phyloP scores from a whole-genome alignment of 23 tunicate species.

The Halocynthia roretzi region DNA sequence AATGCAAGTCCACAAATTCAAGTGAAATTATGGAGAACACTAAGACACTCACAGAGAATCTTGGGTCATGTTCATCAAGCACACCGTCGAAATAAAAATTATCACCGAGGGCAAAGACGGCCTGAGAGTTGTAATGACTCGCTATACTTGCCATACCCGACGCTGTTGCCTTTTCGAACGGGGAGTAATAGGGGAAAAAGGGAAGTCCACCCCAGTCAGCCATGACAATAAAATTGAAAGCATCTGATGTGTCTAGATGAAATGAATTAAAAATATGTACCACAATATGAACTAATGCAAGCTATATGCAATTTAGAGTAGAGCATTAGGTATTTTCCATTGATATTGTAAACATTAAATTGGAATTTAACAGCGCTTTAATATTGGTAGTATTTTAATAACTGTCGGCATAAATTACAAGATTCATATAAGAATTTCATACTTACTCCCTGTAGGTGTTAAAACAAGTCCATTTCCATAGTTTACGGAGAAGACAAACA shows the following conservation, averaged over 20 bases:
- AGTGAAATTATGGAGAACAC: background rate
- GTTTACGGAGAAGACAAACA: too few species aligned
- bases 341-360: too few species aligned
- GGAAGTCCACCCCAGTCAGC: constrained; percentile 98
- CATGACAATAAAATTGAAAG: constrained; percentile 50
- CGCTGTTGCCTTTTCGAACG: constrained; percentile 73
- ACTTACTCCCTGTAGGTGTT: too few species aligned
- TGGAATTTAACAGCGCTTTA: too few species aligned
- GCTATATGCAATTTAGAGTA: too few species aligned
- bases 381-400: too few species aligned
- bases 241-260: constrained; percentile 2
- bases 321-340: too few species aligned
- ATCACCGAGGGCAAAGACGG: constrained; percentile 74
- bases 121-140: constrained; percentile 12
- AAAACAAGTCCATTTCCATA: too few species aligned
- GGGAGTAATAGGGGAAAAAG: constrained; percentile 59
- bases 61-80: constrained; percentile 52
- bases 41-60: constrained; percentile 43
- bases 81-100: constrained; percentile 87
- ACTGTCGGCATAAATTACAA: too few species aligned
- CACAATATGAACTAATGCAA: too few species aligned
- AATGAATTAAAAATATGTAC: background rate
- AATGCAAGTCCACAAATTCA: background rate
- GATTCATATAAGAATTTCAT: too few species aligned
- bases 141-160: constrained; percentile 42